Evolutionary conservation across 2,888 invertebrate species (phyloP), one percentile per base, ranked within the genome.

Genomic region (Nephrotoma flavescens): DNA sequence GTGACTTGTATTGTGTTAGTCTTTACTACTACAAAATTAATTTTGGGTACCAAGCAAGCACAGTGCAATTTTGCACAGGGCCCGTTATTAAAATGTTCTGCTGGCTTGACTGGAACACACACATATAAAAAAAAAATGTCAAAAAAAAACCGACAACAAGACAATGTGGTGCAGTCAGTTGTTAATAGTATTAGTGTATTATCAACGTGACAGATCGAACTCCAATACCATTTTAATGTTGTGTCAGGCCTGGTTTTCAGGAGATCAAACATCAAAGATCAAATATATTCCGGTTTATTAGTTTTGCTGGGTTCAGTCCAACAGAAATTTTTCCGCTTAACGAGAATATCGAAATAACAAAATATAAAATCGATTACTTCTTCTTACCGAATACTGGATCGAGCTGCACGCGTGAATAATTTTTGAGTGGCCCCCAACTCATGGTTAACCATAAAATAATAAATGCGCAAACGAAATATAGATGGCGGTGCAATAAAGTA

Each of bases 51-150:
- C n/a, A n/a, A n/a, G n/a, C 91, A 87, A 91, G 92, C 83, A 90
- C 91, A 52, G 89, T 91, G 83, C 88, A 92, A n/a, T 88, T 92
- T 84, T 90, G 90, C 86, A 89, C 95, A 90, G 95, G 95, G 47
- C n/a, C 93, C 95, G 91, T 95, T 86, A 95, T 95, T 87, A 93
- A 94, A 89, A 93, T 94, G 83, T 91, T 95, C 41, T 94, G 95
- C 52, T 95, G 95, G 95, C 93, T 95, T 88, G 95, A 95, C 87
- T 94, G 95, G 92, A 94, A 94, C 90, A 94, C 95, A 9, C 93
- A 95, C 85, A 94, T n/a, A n/a, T n/a, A n/a, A n/a, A n/a, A n/a
- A n/a, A n/a, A n/a, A n/a, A n/a, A n/a, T n/a, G n/a, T n/a, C n/a
- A 93, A 89, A 94, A 94, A 86, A 93, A 94, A 91, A 94, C 95